A percentile compares a stretch with the other conserved stretches of the same genome.
phyloP scores from a whole-genome alignment of 2,113 vertebrate genomes.

The Fregetta grallaria region DNA sequence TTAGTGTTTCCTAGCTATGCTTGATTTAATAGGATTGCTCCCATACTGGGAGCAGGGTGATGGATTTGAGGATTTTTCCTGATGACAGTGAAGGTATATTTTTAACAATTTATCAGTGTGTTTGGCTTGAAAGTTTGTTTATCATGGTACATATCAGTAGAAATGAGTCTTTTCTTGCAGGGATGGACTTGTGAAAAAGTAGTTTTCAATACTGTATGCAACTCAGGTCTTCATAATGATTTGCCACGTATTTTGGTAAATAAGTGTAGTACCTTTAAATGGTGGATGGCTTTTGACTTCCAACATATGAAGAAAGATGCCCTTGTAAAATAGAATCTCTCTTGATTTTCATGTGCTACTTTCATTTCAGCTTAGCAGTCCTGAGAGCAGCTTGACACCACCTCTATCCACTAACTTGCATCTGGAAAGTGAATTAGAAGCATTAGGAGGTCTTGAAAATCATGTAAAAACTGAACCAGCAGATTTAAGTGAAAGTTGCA shows the following conservation, averaged over 20 bases:
- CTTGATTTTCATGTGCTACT: background rate
- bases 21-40: background rate
- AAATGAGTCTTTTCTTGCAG: background rate
- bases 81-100: background rate
- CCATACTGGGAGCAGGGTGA: background rate
- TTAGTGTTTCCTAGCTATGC: background rate
- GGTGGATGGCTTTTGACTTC: background rate
- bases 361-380: slow-evolving; percentile 89
- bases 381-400: slow-evolving; percentile 88
- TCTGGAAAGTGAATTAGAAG: slow-evolving; percentile 84
- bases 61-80: background rate
- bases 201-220: background rate
- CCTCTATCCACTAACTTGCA: slow-evolving; percentile 80
- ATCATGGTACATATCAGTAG: fast-evolving
- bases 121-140: background rate
- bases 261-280: background rate
- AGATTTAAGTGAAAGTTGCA: slow-evolving; percentile 77
- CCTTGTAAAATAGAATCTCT: background rate
- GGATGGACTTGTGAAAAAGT: background rate
- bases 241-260: background rate
- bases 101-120: background rate
- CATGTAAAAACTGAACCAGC: slow-evolving; percentile 86
- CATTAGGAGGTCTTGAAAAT: slow-evolving; percentile 82
- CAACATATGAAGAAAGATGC: background rate
- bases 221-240: background rate